phyloP scores from a whole-genome alignment of 2,888 invertebrate genomes.

The Ecliptopera silaceata region DNA sequence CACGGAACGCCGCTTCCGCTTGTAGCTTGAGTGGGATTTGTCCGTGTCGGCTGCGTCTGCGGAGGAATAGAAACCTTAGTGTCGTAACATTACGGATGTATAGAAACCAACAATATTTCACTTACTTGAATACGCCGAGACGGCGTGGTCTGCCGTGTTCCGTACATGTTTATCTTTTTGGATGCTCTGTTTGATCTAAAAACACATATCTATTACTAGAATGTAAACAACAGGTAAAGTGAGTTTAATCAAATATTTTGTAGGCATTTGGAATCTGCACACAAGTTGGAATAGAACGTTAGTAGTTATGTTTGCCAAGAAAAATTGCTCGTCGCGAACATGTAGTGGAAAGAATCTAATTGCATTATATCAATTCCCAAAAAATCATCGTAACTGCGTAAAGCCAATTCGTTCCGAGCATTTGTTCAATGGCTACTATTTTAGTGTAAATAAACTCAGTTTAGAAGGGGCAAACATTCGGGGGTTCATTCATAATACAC shows the following conservation, averaged over 20 bases:
- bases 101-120: constrained; percentile 23
- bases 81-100: background rate
- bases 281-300: background rate
- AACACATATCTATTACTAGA: constrained; percentile 18
- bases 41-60: constrained; percentile 68
- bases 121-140: constrained; percentile 70
- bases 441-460: constrained; percentile 9
- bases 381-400: too few species aligned
- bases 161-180: constrained; percentile 67
- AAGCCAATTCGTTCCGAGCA: background rate
- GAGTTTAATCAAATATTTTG: background rate
- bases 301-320: background rate
- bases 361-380: background rate
- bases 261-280: background rate
- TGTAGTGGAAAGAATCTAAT: background rate
- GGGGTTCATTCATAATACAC: constrained; percentile 5
- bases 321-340: background rate
- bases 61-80: constrained; percentile 8
- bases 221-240: background rate
- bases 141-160: constrained; percentile 56
- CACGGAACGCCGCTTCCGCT: constrained; percentile 66
- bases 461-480: constrained; percentile 24
- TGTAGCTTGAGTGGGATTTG: constrained; percentile 69
- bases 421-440: background rate
- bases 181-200: constrained; percentile 68